Evolutionary conservation across 2,797 vertebrate species (phyloP), one percentile per base, ranked within the genome.

Genomic region (Pseudopleuronectes americanus): DNA sequence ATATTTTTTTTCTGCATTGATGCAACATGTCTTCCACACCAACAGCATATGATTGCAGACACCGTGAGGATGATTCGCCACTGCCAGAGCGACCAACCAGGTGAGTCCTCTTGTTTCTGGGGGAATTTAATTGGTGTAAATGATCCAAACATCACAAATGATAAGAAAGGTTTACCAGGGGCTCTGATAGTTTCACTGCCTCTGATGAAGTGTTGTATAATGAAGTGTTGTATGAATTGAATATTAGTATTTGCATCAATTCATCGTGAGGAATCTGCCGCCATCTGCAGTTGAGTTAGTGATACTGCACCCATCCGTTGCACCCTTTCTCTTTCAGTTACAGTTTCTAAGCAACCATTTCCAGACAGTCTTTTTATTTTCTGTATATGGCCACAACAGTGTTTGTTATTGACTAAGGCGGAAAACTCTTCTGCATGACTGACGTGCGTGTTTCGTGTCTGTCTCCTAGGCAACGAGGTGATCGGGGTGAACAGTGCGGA

Each of bases 21-120:
- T 31, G 48, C 2, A 9, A 28, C 38, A 24, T 54, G 6, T 83
- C 57, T 79, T 63, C 86, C 91, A 7, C 71, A 62, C 75, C 70
- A 56, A 64, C 92, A 99, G 98, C 98, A 99, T 67, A 99, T 99
- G 98, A 99, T 99, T 41, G 98, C 97, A 70, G 97, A 99, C 82
- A 97, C 97, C 0, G 97, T 99, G 84, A 95, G 97, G 66, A 96
- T 96, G 80, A 93, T 99, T 84, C 96, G 97, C 77, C 96, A 98
- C 90, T 99, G 98, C 93, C 96, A 97, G 90, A 96, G 95, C 31
- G 97, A 97, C 84, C 96, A 97, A 73, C 94, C 95, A 89, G 97
- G 98, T 99, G 87, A 86, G 92, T 76, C 9, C 26, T 55, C 9
- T 22, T 10, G 1, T 54, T 13, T 23, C 4, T 45, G 16, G 17